phyloP scores from a whole-genome alignment of 2,888 invertebrate species.

The Ctena decussata region DNA sequence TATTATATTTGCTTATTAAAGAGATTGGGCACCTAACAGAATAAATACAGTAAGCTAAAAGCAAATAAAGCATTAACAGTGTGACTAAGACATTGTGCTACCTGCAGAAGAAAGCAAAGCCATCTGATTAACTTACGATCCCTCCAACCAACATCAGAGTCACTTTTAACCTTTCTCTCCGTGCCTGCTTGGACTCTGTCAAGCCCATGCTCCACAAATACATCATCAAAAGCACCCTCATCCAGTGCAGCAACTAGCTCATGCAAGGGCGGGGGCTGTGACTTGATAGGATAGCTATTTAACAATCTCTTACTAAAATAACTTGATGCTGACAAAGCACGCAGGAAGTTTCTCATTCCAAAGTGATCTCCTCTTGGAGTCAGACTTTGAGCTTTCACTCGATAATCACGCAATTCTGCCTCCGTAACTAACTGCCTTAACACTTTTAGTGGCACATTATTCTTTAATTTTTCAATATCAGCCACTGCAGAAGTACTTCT shows the following conservation, averaged over 20 bases:
- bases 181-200: conserved; percentile 41
- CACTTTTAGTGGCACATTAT: conserved; percentile 47
- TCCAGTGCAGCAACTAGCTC: conserved; percentile 49
- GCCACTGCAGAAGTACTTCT: conserved; percentile 37
- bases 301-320: conserved; percentile 46
- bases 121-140: background rate
- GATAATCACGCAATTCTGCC: conserved; percentile 59
- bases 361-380: conserved; percentile 65
- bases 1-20: no score
- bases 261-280: conserved; percentile 39
- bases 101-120: background rate
- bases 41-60: no score
- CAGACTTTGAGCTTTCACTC: conserved; percentile 53
- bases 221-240: conserved; percentile 34
- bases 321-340: conserved; percentile 51
- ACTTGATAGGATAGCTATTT: conserved; percentile 43
- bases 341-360: conserved; percentile 59
- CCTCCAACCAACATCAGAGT: conserved; percentile 38
- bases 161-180: conserved; percentile 46
- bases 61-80: background rate
- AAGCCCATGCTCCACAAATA: conserved; percentile 39
- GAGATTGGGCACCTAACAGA: no score
- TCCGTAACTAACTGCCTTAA: conserved; percentile 50
- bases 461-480: conserved; percentile 52
- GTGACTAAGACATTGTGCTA: no score